phyloP scores from a whole-genome alignment of 2,113 vertebrate genomes.

The Menidia beryllina region DNA sequence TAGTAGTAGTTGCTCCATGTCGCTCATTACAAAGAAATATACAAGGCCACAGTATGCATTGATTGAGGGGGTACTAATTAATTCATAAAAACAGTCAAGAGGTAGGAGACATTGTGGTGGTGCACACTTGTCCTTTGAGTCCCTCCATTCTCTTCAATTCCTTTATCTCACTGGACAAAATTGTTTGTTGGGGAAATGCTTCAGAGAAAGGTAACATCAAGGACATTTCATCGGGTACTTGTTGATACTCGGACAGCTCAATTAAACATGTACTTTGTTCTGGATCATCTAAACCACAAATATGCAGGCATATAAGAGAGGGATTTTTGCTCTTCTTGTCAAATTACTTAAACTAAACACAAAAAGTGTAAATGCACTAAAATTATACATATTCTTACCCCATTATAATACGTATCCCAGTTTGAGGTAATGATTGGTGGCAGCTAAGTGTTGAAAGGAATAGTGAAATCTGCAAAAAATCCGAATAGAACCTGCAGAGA shows the following conservation, averaged over 20 bases:
- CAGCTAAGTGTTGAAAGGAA: too few relatives aligned
- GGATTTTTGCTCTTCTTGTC: not conserved
- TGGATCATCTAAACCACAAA: not conserved
- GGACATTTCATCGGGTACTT: not conserved
- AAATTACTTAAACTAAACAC: not conserved
- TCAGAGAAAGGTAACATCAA: too few relatives aligned
- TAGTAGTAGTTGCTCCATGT: slow-evolving; percentile 17
- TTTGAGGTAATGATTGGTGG: too few relatives aligned
- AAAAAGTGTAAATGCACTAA: not conserved
- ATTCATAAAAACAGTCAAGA: slow-evolving; percentile 1
- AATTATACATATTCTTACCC: not conserved
- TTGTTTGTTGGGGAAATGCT: not conserved
- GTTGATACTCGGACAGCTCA: not conserved
- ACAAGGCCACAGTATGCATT: not conserved
- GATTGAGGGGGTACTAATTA: not conserved
- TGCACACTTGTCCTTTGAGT: slow-evolving; percentile 10
- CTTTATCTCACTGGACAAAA: slow-evolving; percentile 1
- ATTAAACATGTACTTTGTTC: not conserved
- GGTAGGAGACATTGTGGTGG: not conserved
- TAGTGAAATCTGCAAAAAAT: too few relatives aligned
- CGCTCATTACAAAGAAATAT: slow-evolving; percentile 14
- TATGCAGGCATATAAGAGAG: not conserved
- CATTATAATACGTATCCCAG: too few relatives aligned
- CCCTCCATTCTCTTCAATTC: not conserved
- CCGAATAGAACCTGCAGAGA: too few relatives aligned